Evolutionary conservation across 2,888 invertebrate genomes (phyloP).

Genomic region (Philonicus albiceps): DNA sequence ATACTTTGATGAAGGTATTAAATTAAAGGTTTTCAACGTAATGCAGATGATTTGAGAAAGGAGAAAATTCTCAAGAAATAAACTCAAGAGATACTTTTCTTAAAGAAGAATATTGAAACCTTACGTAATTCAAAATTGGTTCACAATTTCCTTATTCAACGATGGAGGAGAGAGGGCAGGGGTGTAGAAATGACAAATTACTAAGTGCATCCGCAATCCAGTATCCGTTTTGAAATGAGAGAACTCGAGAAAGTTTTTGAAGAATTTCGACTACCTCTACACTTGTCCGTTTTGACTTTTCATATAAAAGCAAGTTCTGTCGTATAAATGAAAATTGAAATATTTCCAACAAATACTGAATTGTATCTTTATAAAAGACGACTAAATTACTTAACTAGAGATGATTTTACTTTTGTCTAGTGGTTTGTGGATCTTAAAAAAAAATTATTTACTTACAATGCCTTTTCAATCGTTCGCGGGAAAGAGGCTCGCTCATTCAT

Average conservation of each 20-base stretch:
- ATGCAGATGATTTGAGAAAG: neutral
- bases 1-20: neutral
- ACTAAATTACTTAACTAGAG: neutral
- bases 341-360: neutral
- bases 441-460: neutral
- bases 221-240: neutral
- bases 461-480: no score
- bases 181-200: neutral
- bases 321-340: neutral
- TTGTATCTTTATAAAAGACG: neutral
- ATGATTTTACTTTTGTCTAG: neutral
- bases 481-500: no score
- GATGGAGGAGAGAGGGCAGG: neutral
- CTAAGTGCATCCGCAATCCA: neutral
- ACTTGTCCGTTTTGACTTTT: neutral
- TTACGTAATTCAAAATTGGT: neutral
- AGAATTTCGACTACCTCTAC: neutral
- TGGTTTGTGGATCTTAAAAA: neutral
- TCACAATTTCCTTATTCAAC: neutral
- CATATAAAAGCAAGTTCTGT: neutral
- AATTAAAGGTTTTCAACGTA: neutral
- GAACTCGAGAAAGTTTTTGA: neutral
- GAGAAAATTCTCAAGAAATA: neutral
- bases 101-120: neutral
- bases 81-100: neutral